phyloP scores from a whole-genome alignment of 2,888 invertebrate species.

The Gymnoscelis rufifasciata region DNA sequence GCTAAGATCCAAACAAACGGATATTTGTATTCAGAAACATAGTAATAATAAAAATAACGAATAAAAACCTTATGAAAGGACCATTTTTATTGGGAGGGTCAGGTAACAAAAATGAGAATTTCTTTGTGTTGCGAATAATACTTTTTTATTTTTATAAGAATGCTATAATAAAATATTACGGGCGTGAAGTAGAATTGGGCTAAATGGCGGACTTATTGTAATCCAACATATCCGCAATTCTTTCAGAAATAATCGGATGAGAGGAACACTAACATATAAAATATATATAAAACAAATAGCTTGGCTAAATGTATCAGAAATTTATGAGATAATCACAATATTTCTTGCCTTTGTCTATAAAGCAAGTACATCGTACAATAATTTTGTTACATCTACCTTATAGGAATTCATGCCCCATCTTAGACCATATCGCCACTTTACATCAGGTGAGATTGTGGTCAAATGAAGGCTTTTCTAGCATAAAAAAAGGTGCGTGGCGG shows the following conservation, averaged over 20 bases:
- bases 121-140: conserved; percentile 18
- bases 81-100: conserved; percentile 28
- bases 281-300: no score
- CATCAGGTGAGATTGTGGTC: no score
- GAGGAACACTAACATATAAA: neutral
- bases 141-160: conserved; percentile 18
- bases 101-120: conserved; percentile 20
- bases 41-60: conserved; percentile 47
- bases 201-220: conserved; percentile 11
- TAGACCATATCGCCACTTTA: no score
- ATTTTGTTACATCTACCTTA: no score
- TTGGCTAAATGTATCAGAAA: no score
- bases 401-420: no score
- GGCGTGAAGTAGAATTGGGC: conserved; percentile 12
- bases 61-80: conserved; percentile 39
- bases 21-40: conserved; percentile 46
- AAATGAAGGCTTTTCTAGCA: no score
- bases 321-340: no score
- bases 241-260: conserved; percentile 4
- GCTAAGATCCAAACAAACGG: conserved; percentile 31
- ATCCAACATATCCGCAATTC: conserved; percentile 7
- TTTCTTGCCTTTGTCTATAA: no score
- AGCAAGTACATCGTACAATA: no score
- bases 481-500: no score
- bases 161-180: conserved; percentile 16